Evolutionary conservation across 2,113 vertebrate species (phyloP).

Genomic region (Pipa parva): DNA sequence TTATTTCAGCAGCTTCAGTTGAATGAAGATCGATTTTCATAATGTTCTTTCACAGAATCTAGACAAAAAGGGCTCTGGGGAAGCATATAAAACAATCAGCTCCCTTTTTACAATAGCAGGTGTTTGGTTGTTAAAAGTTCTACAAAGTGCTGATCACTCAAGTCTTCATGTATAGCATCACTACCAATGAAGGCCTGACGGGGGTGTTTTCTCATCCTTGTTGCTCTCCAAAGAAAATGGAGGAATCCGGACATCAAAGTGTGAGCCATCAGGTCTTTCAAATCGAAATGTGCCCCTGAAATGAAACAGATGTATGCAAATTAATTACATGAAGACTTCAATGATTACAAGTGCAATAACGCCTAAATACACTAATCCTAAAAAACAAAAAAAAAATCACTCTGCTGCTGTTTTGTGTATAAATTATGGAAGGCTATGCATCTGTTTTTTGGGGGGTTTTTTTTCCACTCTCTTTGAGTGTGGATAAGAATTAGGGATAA

Average conservation of each 20-base stretch:
- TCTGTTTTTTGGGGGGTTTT: no score
- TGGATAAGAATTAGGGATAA: no score
- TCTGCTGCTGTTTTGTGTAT: no score
- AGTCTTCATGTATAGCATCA: constrained; percentile 36
- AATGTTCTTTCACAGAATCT: background rate
- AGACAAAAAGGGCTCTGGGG: constrained; percentile 28
- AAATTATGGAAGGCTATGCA: no score
- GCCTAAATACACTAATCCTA: no score
- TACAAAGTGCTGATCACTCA: constrained; percentile 14
- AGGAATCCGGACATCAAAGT: constrained; percentile 95
- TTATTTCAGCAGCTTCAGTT: constrained; percentile 23
- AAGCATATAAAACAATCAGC: constrained; percentile 39
- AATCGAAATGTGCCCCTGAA: constrained; percentile 93
- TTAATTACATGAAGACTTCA: background rate
- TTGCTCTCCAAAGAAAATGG: constrained; percentile 98
- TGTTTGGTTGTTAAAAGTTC: constrained; percentile 1
- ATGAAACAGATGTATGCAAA: constrained; percentile 13
- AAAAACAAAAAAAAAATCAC: no score
- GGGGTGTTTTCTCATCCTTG: constrained; percentile 95
- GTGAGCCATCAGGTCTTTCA: constrained; percentile 90
- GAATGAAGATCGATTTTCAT: background rate
- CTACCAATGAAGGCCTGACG: constrained; percentile 91
- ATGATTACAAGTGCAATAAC: no score
- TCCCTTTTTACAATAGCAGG: background rate
- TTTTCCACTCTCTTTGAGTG: no score